Evolutionary conservation across 2,797 vertebrate species (phyloP).

Genomic region (Cyprinodon diabolis): DNA sequence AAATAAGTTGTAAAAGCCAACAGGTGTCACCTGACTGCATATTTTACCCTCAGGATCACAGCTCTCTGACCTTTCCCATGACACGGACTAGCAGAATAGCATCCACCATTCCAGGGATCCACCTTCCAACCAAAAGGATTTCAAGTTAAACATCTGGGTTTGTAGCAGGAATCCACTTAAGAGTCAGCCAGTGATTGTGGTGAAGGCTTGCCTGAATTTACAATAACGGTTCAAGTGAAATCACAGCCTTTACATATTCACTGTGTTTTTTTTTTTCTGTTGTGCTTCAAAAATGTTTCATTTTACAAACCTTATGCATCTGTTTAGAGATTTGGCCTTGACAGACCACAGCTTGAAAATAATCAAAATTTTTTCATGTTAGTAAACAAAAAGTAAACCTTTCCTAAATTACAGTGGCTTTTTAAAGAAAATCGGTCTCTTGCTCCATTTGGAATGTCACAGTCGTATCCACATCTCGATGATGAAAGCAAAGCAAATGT

Average conservation of each 20-base stretch:
- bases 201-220: constrained; percentile 17
- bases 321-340: constrained; percentile 8
- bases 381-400: not conserved
- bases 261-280: constrained; percentile 9
- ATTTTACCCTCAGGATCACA: constrained; percentile 29
- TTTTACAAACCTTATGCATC: not conserved
- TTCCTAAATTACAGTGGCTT: not conserved
- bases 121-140: not conserved
- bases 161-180: not conserved
- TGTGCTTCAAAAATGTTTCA: constrained; percentile 9
- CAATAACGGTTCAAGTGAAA: constrained; percentile 17
- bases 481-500: not conserved
- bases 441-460: not conserved
- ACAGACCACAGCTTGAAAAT: constrained; percentile 8
- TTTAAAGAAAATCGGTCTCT: not conserved
- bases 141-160: constrained; percentile 24
- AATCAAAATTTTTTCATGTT: not conserved
- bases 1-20: constrained; percentile 20
- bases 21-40: constrained; percentile 27
- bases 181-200: constrained; percentile 14
- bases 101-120: not conserved
- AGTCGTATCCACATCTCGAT: not conserved
- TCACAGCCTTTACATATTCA: constrained; percentile 11
- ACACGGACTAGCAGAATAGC: constrained; percentile 9
- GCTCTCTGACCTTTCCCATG: constrained; percentile 9